Evolutionary conservation across 2,888 invertebrate genomes (phyloP), one percentile per base, ranked within the genome.

Genomic region (Axea sp.): DNA sequence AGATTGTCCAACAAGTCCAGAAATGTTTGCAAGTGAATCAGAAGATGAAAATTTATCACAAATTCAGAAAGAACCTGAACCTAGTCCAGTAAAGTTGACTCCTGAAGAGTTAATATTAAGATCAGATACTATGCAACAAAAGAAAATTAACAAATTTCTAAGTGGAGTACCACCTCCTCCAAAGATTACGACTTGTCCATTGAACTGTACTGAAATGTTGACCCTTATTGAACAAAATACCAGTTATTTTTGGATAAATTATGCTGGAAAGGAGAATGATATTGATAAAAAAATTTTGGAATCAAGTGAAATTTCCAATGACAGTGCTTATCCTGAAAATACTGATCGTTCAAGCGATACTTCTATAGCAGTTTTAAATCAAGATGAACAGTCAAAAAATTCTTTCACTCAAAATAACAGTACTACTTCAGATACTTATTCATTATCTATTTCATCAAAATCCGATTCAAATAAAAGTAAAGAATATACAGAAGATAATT

Each of bases 81-180:
- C 65, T 24, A 81, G 76, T 41, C 78, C 78, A 0, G 19, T 53
- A 1, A 80, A 81, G 30, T 73, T 77, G 1, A 77, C 82, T 1
- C 79, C 77, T 8, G 79, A 78, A 3, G 86, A 87, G 45, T 71
- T 83, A 3, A 60, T 87, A 17, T 45, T 57, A 1, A 81, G 75
- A 57, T 84, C 84, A 1, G 90, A 90, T 78, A 78, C 81, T 11
- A 84, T 82, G 73, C 77, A 89, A 62, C 76, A 89, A 12, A 86
- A 81, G 35, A 86, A 86, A 73, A 86, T 91, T 41, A 90, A 92
- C 84, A 90, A 90, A 82, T 90, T 90, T 37, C 86, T 95, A 4
- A 90, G 90, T 76, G 94, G 94, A 0, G 90, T 95, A 0, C 89
- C 92, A 4, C 94, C 95, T 12, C 95, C 94, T 5, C 94, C 94